These are phyloP conservation scores for Drosophila parvula DNA, from an alignment of 1,140 invertebrate genomes.

Conservation along the genomic window DNA sequence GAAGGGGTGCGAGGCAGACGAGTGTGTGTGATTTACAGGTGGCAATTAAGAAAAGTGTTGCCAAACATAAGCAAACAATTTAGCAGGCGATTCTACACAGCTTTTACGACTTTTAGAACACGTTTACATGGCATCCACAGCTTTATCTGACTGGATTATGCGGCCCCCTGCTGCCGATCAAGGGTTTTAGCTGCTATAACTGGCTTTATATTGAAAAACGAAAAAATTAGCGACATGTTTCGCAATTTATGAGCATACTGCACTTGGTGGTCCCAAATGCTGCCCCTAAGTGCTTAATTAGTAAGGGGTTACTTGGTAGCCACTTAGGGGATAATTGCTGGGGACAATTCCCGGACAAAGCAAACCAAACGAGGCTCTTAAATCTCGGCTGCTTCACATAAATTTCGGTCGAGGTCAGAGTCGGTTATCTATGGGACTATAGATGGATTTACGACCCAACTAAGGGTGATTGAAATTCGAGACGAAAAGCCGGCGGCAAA, in stretches of 20 bases:
- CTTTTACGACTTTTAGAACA: slow-evolving; percentile 40
- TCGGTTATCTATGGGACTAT: slow-evolving; percentile 13
- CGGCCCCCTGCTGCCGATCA: neutral
- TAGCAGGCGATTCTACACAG: slow-evolving; percentile 32
- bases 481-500: neutral
- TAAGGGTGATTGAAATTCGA: slow-evolving; percentile 36
- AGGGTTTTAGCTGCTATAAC: slow-evolving; percentile 5
- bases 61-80: slow-evolving; percentile 46
- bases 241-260: slow-evolving; percentile 32
- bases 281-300: slow-evolving; percentile 27
- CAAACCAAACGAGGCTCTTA: slow-evolving; percentile 23
- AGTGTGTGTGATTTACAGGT: slow-evolving; percentile 37
- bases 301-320: slow-evolving; percentile 10
- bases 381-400: slow-evolving; percentile 41
- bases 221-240: slow-evolving; percentile 28
- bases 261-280: slow-evolving; percentile 26
- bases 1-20: slow-evolving; percentile 10
- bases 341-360: slow-evolving; percentile 4
- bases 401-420: slow-evolving; percentile 36
- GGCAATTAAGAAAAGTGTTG: slow-evolving; percentile 54
- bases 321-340: slow-evolving; percentile 25
- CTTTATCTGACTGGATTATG: neutral
- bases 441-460: slow-evolving; percentile 29
- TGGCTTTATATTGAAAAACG: no score
- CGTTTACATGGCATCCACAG: slow-evolving; percentile 14